A percentile compares a stretch with the other conserved stretches of the same genome.
These are phyloP conservation scores for Telmatochromis sp. DNA, from an alignment of 2,113 vertebrate genomes.

Conservation along the genomic window DNA sequence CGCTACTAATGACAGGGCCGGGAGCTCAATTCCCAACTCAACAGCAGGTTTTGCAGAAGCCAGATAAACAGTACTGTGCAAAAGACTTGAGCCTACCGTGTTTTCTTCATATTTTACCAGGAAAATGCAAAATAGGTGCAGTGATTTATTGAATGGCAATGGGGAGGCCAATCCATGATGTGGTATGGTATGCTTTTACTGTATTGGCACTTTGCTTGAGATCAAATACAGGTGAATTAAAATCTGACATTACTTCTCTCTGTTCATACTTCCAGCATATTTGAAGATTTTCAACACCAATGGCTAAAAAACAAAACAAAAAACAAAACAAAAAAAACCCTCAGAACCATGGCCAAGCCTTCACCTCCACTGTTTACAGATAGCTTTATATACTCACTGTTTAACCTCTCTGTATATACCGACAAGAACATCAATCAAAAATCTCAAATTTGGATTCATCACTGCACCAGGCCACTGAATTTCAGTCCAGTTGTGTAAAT, in stretches of 20 bases:
- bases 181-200: background rate
- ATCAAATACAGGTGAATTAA: background rate
- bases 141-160: background rate
- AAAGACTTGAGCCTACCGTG: background rate
- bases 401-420: background rate
- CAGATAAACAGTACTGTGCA: background rate
- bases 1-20: background rate
- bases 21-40: background rate
- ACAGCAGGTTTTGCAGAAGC: background rate
- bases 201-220: background rate
- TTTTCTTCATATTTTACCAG: background rate
- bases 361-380: background rate
- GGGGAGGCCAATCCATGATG: background rate
- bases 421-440: background rate
- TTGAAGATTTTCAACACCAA: background rate
- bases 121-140: background rate
- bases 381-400: background rate
- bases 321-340: rapidly evolving
- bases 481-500: background rate
- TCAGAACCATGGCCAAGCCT: background rate
- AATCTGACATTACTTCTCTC: background rate
- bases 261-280: background rate
- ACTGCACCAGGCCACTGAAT: background rate
- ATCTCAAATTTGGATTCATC: background rate
- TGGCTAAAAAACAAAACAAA: background rate